phyloP scores from a whole-genome alignment of 2,797 vertebrate genomes.

The Megalops cyprinoides region DNA sequence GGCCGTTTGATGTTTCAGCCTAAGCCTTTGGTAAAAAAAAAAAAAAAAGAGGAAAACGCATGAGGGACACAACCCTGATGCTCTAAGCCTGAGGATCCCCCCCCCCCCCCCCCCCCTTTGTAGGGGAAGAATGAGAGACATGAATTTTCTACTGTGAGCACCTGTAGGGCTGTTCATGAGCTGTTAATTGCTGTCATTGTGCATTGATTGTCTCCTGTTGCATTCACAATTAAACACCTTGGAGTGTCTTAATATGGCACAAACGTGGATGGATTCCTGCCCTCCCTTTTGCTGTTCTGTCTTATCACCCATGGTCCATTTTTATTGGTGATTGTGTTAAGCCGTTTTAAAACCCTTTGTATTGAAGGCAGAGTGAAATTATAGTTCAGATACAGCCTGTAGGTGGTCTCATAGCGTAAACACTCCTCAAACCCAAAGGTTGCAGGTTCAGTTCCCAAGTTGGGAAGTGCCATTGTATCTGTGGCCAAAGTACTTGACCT shows the following conservation, averaged over 20 bases:
- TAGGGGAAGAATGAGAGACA: background rate
- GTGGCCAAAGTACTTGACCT: background rate
- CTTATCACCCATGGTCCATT: background rate
- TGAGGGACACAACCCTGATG: background rate
- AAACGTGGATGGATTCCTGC: background rate
- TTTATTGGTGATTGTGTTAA: background rate
- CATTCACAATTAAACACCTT: background rate
- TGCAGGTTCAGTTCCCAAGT: background rate
- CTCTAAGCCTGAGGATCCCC: background rate
- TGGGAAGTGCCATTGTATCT: background rate
- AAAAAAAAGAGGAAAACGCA: background rate
- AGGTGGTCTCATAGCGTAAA: background rate
- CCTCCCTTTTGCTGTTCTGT: background rate
- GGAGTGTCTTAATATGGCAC: background rate
- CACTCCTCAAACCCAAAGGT: background rate
- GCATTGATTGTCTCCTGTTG: background rate
- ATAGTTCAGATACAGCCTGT: background rate
- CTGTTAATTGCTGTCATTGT: constrained; percentile 11
- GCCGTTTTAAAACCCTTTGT: background rate
- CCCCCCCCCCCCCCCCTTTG: background rate
- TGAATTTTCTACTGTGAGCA: background rate
- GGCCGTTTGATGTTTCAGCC: background rate
- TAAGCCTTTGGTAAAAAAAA: background rate
- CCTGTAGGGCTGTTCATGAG: background rate
- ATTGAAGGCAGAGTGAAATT: background rate